Percentiles rank a stretch among this genome's conserved stretches.
Evolutionary conservation across 2,888 invertebrate species (phyloP).

Genomic region (Sesia bembeciformis): DNA sequence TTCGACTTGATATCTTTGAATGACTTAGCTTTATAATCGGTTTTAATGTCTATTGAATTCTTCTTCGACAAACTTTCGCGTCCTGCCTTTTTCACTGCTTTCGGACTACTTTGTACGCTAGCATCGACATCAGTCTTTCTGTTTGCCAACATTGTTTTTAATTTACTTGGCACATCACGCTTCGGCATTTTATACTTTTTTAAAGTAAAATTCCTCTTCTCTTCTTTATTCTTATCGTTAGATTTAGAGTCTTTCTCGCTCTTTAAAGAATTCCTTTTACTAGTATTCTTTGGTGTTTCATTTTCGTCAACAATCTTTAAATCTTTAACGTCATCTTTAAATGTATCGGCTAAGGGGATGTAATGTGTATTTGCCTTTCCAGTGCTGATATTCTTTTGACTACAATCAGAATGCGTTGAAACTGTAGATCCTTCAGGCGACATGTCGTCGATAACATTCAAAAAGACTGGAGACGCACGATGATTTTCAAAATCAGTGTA

Average conservation of each 20-base stretch:
- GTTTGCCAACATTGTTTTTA: constrained; percentile 80
- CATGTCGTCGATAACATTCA: constrained; percentile 78
- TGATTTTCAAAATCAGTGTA: constrained; percentile 89
- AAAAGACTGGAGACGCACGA: constrained; percentile 60
- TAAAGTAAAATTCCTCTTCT: constrained; percentile 67
- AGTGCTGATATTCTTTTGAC: constrained; percentile 57
- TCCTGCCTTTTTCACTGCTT: constrained; percentile 76
- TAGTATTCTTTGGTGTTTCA: constrained; percentile 49
- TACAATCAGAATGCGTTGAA: constrained; percentile 68
- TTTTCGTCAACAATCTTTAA: constrained; percentile 35
- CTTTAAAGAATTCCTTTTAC: constrained; percentile 61
- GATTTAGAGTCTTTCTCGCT: constrained; percentile 51
- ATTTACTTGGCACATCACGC: constrained; percentile 83
- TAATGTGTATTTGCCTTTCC: constrained; percentile 43
- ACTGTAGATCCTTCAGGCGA: constrained; percentile 79
- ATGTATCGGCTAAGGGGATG: constrained; percentile 35
- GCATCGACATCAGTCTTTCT: constrained; percentile 67
- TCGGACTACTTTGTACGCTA: constrained; percentile 75
- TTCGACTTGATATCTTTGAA: constrained; percentile 93
- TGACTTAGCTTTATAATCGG: constrained; percentile 80
- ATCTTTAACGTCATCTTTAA: constrained; percentile 18
- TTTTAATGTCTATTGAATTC: constrained; percentile 81
- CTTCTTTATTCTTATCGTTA: constrained; percentile 63
- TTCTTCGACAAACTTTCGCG: constrained; percentile 78
- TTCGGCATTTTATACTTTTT: constrained; percentile 87